Percentiles rank a stretch among this genome's conserved stretches.
Evolutionary conservation across 2,113 vertebrate species (phyloP).

Genomic region (Asarcornis scutulata): DNA sequence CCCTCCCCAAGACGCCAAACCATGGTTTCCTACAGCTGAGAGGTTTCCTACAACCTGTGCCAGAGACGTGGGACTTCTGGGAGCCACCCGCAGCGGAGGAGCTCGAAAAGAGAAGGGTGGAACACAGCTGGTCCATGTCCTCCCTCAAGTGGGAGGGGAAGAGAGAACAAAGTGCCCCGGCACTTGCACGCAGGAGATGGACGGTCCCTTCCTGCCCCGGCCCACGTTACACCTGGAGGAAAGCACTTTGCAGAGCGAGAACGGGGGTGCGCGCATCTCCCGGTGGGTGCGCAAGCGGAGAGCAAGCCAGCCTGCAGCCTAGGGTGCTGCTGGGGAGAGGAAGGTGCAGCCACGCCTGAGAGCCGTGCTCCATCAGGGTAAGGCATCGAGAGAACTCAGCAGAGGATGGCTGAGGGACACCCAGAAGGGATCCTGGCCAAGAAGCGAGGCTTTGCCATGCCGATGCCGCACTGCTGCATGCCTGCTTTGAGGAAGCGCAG

Average conservation of each 20-base stretch:
- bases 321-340: neutral
- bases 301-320: neutral
- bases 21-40: slow-evolving; percentile 31
- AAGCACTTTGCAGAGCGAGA: neutral
- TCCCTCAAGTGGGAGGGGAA: neutral
- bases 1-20: slow-evolving; percentile 6
- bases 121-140: neutral
- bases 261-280: neutral
- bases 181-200: fast-evolving
- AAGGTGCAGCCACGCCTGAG: neutral
- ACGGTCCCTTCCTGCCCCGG: fast-evolving
- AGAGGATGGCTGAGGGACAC: neutral
- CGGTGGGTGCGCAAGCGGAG: neutral
- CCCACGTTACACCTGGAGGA: neutral
- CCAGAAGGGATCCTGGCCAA: fast-evolving
- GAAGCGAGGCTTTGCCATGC: neutral
- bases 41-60: neutral
- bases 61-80: neutral
- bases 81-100: neutral
- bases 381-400: slow-evolving; percentile 13
- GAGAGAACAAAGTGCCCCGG: neutral
- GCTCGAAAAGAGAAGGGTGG: neutral
- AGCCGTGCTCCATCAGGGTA: neutral
- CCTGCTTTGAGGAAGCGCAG: neutral
- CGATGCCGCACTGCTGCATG: neutral